phyloP scores from a whole-genome alignment of 2,888 invertebrate genomes.

The Eutolmus rufibarbis region DNA sequence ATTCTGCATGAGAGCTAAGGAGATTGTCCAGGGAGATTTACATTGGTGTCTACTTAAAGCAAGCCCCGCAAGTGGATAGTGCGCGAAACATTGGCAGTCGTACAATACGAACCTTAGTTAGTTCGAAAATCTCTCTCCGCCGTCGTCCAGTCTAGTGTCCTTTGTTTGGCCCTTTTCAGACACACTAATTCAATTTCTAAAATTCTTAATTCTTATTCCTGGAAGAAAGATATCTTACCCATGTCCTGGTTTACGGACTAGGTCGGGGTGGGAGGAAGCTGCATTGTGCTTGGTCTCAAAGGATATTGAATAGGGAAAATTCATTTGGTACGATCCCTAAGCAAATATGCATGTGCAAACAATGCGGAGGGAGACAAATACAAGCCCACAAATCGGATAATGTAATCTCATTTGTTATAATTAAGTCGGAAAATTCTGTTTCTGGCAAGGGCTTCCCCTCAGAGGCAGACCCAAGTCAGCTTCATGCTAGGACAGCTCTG shows the following conservation, averaged over 20 bases:
- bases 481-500: background rate
- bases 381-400: slow-evolving; percentile 45
- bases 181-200: slow-evolving; percentile 37
- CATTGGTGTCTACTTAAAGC: background rate
- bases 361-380: slow-evolving; percentile 30
- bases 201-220: slow-evolving; percentile 36
- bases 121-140: background rate
- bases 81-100: background rate
- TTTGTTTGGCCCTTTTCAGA: slow-evolving; percentile 23
- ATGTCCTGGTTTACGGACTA: background rate
- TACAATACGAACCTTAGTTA: background rate
- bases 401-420: slow-evolving; percentile 46
- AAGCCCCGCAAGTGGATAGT: background rate
- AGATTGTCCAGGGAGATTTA: slow-evolving; percentile 15
- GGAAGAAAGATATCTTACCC: slow-evolving; percentile 4
- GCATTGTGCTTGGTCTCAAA: slow-evolving; percentile 34
- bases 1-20: slow-evolving; percentile 6
- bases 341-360: slow-evolving; percentile 34
- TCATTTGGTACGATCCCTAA: slow-evolving; percentile 35
- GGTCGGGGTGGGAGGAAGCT: background rate
- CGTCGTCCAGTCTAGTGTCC: background rate
- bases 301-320: slow-evolving; percentile 37
- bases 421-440: slow-evolving; percentile 43
- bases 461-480: background rate
- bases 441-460: slow-evolving; percentile 6